Evolutionary conservation across 2,797 vertebrate species (phyloP).

Genomic region (Fistularia tabacaria): DNA sequence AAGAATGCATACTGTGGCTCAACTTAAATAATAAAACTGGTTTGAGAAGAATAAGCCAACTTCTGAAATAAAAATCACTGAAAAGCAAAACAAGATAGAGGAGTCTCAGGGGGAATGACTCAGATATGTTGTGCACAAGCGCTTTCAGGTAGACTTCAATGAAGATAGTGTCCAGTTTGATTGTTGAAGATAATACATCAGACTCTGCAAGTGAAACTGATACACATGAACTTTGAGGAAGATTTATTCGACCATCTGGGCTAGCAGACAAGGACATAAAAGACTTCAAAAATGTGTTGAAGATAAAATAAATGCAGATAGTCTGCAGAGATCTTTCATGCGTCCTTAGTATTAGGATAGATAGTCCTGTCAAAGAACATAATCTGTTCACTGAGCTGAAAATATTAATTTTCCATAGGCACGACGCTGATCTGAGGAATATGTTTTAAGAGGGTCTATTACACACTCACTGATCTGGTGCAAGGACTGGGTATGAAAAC

Average conservation of each 20-base stretch:
- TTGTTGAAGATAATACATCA: slow-evolving; percentile 32
- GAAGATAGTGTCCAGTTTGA: slow-evolving; percentile 40
- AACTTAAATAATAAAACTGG: slow-evolving; percentile 71
- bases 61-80: slow-evolving; percentile 71
- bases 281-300: slow-evolving; percentile 45
- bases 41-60: slow-evolving; percentile 63
- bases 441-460: slow-evolving; percentile 44
- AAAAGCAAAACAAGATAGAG: slow-evolving; percentile 27
- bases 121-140: slow-evolving; percentile 21
- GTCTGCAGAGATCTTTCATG: slow-evolving; percentile 34
- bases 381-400: slow-evolving; percentile 48
- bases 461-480: slow-evolving; percentile 31
- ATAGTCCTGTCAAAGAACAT: slow-evolving; percentile 58
- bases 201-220: slow-evolving; percentile 27
- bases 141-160: slow-evolving; percentile 36
- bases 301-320: slow-evolving; percentile 46
- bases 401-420: slow-evolving; percentile 58
- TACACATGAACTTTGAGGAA: slow-evolving; percentile 39
- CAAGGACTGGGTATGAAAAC: slow-evolving; percentile 15
- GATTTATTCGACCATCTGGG: slow-evolving; percentile 30
- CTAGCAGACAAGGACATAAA: slow-evolving; percentile 17
- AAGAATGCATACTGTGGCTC: slow-evolving; percentile 74
- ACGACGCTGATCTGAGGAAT: slow-evolving; percentile 55
- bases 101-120: slow-evolving; percentile 32
- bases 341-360: slow-evolving; percentile 57